Evolutionary conservation across 2,888 invertebrate species (phyloP).

Genomic region (Tholera decimalis): DNA sequence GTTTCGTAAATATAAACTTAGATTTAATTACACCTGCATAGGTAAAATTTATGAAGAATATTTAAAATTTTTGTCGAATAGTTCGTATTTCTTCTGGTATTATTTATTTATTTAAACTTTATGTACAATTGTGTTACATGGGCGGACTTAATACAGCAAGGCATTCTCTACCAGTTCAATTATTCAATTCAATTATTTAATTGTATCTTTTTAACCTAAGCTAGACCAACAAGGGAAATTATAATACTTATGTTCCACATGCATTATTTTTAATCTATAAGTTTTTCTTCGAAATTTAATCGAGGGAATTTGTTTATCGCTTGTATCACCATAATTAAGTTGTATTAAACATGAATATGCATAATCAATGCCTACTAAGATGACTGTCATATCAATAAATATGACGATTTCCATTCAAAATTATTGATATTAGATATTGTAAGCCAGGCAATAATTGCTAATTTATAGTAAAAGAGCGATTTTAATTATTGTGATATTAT

Average conservation of each 20-base stretch:
- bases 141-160: too few species aligned
- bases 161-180: too few species aligned
- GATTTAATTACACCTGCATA: background rate
- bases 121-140: too few species aligned
- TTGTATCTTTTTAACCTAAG: too few species aligned
- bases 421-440: conserved; percentile 47
- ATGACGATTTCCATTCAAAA: conserved; percentile 53
- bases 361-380: conserved; percentile 20
- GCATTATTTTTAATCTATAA: background rate
- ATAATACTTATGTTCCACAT: too few species aligned
- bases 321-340: conserved; percentile 47
- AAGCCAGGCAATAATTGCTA: conserved; percentile 42
- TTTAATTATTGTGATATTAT: conserved; percentile 55
- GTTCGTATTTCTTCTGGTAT: too few species aligned
- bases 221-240: background rate
- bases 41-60: too few species aligned
- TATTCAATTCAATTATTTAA: too few species aligned
- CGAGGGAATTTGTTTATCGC: conserved; percentile 23
- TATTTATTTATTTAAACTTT: too few species aligned
- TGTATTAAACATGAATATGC: conserved; percentile 37
- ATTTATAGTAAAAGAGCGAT: conserved; percentile 50
- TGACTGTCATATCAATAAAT: conserved; percentile 39
- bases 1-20: background rate
- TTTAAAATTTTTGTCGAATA: too few species aligned
- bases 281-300: conserved; percentile 16